These are phyloP conservation scores for Campaea margaritaria DNA, from an alignment of 2,888 invertebrate species.

Conservation along the genomic window DNA sequence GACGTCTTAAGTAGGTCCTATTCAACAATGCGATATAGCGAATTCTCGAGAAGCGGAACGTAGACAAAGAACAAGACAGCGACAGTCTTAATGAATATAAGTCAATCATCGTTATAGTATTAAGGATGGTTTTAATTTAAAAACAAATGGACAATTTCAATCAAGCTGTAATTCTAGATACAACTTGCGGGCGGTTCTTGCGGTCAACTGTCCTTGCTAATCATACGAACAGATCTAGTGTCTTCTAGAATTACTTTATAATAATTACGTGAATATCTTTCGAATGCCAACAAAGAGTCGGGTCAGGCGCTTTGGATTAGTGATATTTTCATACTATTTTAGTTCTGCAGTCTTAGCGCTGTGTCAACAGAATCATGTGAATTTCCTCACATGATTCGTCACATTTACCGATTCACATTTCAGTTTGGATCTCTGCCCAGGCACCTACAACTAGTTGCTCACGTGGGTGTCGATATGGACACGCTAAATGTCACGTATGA, in stretches of 20 bases:
- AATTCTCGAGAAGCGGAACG: slow-evolving; percentile 6
- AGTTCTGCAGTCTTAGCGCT: slow-evolving; percentile 1
- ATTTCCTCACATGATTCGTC: slow-evolving; percentile 42
- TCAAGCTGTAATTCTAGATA: slow-evolving; percentile 9
- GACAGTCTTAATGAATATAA: slow-evolving; percentile 7
- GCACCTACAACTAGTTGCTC: slow-evolving; percentile 25
- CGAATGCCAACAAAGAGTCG: neutral
- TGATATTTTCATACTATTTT: slow-evolving; percentile 8
- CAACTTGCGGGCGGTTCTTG: slow-evolving; percentile 20
- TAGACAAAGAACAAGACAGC: slow-evolving; percentile 4
- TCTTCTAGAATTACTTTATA: too few species aligned
- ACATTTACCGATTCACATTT: slow-evolving; percentile 19
- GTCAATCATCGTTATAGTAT: slow-evolving; percentile 13
- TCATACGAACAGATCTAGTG: too few species aligned
- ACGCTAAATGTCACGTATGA: slow-evolving; percentile 10
- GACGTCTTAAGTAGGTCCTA: slow-evolving; percentile 12
- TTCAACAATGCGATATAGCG: slow-evolving; percentile 9
- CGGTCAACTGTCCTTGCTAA: slow-evolving; percentile 13
- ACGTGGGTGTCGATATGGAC: slow-evolving; percentile 20
- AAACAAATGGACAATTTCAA: slow-evolving; percentile 4
- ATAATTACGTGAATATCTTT: neutral
- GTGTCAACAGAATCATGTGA: slow-evolving; percentile 34
- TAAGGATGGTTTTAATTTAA: slow-evolving; percentile 1
- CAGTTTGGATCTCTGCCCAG: slow-evolving; percentile 37
- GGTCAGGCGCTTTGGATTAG: slow-evolving; percentile 14